Conservation (phyloP, 2,888 invertebrate genomes). For the Gymnoscelis rufifasciata region DNA sequence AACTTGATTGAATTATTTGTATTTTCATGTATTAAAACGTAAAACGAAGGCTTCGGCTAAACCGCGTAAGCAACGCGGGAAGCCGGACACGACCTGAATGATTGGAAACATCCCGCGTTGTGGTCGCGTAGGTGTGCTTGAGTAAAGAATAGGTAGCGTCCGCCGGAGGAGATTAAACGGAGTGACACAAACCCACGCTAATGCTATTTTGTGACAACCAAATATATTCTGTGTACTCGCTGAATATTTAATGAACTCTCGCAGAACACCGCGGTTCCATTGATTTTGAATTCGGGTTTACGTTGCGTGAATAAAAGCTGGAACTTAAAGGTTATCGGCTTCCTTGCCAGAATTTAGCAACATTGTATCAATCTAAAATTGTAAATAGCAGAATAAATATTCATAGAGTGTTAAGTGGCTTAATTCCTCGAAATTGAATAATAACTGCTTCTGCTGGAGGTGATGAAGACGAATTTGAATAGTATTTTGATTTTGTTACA, state of each 20-base stretch:
- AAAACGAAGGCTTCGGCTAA: no score
- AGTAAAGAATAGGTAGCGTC: no score
- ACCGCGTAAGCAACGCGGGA: no score
- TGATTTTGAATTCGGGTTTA: conserved; percentile 26
- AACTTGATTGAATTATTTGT: no score
- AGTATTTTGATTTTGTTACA: no score
- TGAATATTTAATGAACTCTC: conserved; percentile 28
- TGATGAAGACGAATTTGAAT: no score
- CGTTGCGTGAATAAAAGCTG: conserved; percentile 11
- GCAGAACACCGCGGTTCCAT: conserved; percentile 25
- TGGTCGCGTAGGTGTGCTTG: no score
- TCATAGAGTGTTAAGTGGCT: no score
- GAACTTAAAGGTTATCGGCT: conserved; percentile 17
- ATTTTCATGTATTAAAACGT: no score
- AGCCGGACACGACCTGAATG: no score
- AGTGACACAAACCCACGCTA: background rate
- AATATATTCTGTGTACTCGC: conserved; percentile 13
- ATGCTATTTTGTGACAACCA: background rate
- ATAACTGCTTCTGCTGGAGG: background rate
- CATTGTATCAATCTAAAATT: background rate
- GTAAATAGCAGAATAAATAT: background rate
- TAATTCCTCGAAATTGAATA: background rate
- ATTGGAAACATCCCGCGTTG: no score
- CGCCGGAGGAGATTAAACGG: no score
- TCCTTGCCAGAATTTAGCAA: background rate